Evolutionary conservation across 2,888 invertebrate species (phyloP), one percentile per base, ranked within the genome.

Genomic region (Monopis laevigella): DNA sequence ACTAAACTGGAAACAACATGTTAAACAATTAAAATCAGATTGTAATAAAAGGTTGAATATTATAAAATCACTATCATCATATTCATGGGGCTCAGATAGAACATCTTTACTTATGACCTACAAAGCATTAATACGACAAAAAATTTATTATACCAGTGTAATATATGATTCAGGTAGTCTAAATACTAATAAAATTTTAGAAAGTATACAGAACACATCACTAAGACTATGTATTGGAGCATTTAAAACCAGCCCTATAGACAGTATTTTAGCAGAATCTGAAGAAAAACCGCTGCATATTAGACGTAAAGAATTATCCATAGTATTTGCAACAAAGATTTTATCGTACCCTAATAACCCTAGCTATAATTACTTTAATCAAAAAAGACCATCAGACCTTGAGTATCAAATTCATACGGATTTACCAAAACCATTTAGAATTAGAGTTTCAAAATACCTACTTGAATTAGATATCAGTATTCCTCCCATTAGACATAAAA

Each of bases 11-110:
- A 41, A 34, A 21, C 7, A 17, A 18, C 47, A 47, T 24, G 35
- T 44, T 10, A 40, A 45, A 36, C 41, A 36, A 21, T n/a, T 47
- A 13, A 45, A 44, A 44, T 43, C 41, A 1, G 44, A 45, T 19
- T 48, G 47, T 19, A 38, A 44, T 38, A 41, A 42, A 41, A 35
- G 45, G 16, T 18, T 47, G 38, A 46, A 47, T 35, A 34, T 47
- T 8, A 38, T 47, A 17, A 45, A 45, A 36, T 21, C 41, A 2
- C 27, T 47, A 11, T 44, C 45, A 17, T 44, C 47, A 2, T 26
- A 6, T n/a, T 32, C 10, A 2, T 47, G 44, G 47, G 45, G 47
- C 7, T 41, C 44, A n/a, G 45, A 47, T 17, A 30, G 41, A 29
- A 42, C 16, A 4, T 43, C 43, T 16, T 13, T 45, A 24, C 17